Conservation (phyloP, 2,113 vertebrate species). For the Pyrgilauda ruficollis region DNA sequence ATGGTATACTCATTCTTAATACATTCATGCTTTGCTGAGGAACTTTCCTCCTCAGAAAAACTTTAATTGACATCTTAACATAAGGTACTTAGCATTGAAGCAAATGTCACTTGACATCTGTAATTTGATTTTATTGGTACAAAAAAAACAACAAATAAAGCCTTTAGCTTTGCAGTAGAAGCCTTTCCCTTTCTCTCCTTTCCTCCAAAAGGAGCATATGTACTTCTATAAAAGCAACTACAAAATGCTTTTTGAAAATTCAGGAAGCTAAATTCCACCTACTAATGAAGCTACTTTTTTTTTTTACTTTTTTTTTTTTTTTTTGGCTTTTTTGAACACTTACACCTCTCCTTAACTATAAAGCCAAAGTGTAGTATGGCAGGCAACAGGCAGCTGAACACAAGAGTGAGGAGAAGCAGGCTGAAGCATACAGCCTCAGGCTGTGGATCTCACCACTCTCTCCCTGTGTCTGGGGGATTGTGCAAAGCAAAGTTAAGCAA, state of each 20-base stretch:
- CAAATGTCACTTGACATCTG: neutral
- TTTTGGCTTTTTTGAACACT: neutral
- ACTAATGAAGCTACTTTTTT: neutral
- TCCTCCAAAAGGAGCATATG: neutral
- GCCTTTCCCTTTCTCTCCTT: neutral
- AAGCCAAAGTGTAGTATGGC: neutral
- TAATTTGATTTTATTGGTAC: conserved; percentile 32
- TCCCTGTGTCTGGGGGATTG: neutral
- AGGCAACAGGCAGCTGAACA: neutral
- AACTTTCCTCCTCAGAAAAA: conserved; percentile 50
- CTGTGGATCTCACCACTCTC: neutral
- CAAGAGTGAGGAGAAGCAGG: neutral
- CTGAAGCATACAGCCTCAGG: neutral
- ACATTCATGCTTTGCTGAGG: conserved; percentile 12
- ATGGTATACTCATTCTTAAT: conserved; percentile 18
- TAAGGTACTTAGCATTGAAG: conserved; percentile 43
- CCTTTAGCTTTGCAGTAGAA: neutral
- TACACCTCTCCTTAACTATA: neutral
- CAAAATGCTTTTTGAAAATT: neutral
- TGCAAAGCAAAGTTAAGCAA: neutral
- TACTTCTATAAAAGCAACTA: neutral
- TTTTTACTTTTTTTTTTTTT: too few species aligned
- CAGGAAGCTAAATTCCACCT: neutral
- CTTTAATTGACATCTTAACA: conserved; percentile 53
- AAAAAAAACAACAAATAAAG: conserved; percentile 19